Evolutionary conservation across 2,797 vertebrate genomes (phyloP).

Genomic region (Cossypha polioptera): DNA sequence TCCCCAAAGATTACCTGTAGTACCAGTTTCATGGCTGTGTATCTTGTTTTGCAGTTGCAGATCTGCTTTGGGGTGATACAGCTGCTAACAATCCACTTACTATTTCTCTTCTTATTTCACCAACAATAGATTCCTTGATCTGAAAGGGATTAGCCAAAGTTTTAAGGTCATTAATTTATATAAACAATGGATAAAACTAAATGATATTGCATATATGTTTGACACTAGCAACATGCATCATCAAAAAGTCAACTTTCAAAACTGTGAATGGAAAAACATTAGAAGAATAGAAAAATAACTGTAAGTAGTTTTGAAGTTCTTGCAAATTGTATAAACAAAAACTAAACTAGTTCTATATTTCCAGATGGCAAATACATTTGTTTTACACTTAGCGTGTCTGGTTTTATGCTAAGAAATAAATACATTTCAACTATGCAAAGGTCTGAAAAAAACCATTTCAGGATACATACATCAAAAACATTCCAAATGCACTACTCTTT

Average conservation of each 20-base stretch:
- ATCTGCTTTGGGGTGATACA: slow-evolving; percentile 78
- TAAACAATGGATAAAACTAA: neutral
- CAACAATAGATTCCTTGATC: slow-evolving; percentile 91
- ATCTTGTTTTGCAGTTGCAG: slow-evolving; percentile 71
- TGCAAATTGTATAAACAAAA: neutral
- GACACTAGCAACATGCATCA: neutral
- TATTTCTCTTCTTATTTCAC: slow-evolving; percentile 92
- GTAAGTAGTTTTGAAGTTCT: neutral
- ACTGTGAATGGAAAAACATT: neutral
- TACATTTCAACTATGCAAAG: neutral
- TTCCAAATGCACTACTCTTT: neutral
- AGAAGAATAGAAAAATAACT: neutral
- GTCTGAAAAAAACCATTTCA: neutral
- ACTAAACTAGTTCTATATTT: neutral
- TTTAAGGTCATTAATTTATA: neutral
- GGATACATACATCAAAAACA: neutral
- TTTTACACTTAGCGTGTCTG: neutral
- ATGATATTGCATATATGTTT: neutral
- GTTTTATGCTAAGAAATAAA: neutral
- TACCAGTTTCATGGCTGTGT: slow-evolving; percentile 56
- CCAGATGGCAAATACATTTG: neutral
- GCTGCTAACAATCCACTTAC: slow-evolving; percentile 89
- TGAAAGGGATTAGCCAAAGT: slow-evolving; percentile 63
- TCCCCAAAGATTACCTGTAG: slow-evolving; percentile 64
- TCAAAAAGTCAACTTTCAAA: neutral